Percentiles rank a stretch among this genome's conserved stretches.
These are phyloP conservation scores for Epinephelus cyanopodus DNA, from an alignment of 2,113 vertebrate genomes.

Conservation along the genomic window DNA sequence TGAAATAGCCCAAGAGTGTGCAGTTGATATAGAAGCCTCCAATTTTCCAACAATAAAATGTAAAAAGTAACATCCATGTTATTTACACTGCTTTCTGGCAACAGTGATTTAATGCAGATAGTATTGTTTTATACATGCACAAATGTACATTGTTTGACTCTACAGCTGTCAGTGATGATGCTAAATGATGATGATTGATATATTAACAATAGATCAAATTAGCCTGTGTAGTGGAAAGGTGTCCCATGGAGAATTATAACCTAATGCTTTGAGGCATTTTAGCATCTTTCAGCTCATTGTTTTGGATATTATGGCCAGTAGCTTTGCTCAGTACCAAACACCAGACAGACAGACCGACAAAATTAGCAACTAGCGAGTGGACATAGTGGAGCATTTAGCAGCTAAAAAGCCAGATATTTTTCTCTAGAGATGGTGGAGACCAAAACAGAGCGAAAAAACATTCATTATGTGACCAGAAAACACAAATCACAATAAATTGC, in stretches of 20 bases:
- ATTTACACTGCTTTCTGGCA: no score
- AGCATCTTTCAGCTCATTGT: background rate
- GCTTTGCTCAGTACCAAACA: background rate
- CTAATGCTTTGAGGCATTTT: background rate
- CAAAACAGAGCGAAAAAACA: background rate
- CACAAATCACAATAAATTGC: background rate
- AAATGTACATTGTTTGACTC: no score
- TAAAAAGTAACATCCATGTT: no score
- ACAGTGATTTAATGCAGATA: no score
- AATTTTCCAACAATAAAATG: no score
- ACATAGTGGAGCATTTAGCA: background rate
- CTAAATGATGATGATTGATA: no score
- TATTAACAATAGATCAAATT: no score
- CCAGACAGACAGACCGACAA: background rate
- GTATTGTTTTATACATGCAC: no score
- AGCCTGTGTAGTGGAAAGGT: background rate
- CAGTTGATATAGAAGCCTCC: no score
- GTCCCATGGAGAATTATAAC: background rate
- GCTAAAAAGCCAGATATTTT: background rate
- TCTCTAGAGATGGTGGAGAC: background rate
- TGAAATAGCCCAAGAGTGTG: no score
- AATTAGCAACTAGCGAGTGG: background rate
- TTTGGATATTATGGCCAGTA: background rate
- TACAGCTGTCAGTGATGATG: no score
- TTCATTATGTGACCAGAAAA: background rate